phyloP scores from a whole-genome alignment of 2,797 vertebrate species.

The Hippopotamyrus pictus region DNA sequence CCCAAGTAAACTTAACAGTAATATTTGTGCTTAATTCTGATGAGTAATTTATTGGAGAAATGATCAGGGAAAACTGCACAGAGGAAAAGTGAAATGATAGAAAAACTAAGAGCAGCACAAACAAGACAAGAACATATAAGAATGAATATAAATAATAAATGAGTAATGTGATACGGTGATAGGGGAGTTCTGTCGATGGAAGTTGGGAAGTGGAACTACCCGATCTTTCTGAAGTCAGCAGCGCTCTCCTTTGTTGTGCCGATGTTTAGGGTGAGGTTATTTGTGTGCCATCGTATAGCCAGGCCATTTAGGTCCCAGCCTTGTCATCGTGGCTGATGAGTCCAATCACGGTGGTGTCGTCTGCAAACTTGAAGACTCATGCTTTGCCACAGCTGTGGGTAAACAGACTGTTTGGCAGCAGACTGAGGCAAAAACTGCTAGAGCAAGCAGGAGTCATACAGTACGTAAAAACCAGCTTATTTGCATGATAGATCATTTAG shows the following conservation, averaged over 20 bases:
- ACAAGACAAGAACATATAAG: background rate
- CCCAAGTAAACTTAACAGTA: background rate
- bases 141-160: background rate
- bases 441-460: background rate
- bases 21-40: background rate
- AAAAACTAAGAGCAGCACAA: background rate
- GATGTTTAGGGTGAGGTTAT: background rate
- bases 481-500: background rate
- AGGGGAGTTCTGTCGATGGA: background rate
- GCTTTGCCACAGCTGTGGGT: background rate
- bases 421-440: background rate
- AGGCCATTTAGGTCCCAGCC: background rate
- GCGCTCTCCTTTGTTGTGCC: background rate
- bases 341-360: background rate
- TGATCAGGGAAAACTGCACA: background rate
- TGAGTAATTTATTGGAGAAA: background rate
- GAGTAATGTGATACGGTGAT: background rate
- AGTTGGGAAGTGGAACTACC: background rate
- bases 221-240: background rate
- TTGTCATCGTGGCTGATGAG: background rate
- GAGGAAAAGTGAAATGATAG: background rate
- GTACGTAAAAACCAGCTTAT: background rate
- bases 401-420: background rate
- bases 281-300: background rate
- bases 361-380: background rate